Evolutionary conservation across 2,888 invertebrate species (phyloP).

Genomic region (Harmothoe impar): DNA sequence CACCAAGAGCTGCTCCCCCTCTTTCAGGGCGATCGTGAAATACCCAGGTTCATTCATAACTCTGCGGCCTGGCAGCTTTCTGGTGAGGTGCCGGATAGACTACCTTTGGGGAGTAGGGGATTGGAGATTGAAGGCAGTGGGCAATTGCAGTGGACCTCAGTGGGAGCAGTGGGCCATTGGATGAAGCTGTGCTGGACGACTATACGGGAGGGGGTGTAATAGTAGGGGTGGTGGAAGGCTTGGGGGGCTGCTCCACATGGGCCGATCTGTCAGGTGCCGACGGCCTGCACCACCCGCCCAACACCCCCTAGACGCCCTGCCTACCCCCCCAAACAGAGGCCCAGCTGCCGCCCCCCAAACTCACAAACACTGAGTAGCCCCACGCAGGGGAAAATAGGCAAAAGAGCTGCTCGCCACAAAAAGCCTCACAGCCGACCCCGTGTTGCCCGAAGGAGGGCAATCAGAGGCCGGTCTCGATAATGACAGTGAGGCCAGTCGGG

Average conservation of each 20-base stretch:
- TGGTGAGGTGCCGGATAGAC: no score
- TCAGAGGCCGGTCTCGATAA: slow-evolving; percentile 18
- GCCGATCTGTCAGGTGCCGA: slow-evolving; percentile 19
- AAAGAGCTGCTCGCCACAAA: neutral
- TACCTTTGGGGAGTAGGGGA: no score
- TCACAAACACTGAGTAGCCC: neutral
- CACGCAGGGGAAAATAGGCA: neutral
- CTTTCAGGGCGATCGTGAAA: no score
- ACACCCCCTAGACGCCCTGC: neutral
- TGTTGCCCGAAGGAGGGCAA: slow-evolving; percentile 24
- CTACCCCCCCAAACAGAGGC: neutral
- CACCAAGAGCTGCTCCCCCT: no score
- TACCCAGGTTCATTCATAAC: no score
- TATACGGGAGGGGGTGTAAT: neutral
- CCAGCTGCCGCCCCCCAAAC: neutral
- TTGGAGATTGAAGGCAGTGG: neutral
- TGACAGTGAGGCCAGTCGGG: slow-evolving; percentile 7
- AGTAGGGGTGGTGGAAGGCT: neutral
- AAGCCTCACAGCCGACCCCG: neutral
- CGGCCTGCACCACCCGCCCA: neutral
- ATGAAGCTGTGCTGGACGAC: neutral
- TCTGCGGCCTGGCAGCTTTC: no score
- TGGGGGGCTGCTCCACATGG: neutral
- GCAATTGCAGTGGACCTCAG: neutral
- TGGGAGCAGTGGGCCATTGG: neutral